These are phyloP conservation scores for Lypha dubia DNA, from an alignment of 2,888 invertebrate genomes.

Conservation along the genomic window DNA sequence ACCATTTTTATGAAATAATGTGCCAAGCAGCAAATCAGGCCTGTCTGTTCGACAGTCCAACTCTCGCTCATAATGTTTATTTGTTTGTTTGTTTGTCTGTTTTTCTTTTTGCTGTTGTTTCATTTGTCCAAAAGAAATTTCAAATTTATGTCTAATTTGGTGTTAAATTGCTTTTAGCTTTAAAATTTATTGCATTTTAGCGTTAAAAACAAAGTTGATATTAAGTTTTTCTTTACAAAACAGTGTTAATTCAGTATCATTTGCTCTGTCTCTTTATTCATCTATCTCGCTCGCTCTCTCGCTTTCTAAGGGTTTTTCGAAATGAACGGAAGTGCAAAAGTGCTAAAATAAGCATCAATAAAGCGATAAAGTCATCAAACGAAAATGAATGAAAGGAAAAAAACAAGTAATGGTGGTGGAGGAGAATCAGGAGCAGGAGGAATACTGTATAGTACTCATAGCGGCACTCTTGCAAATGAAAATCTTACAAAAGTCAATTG, in stretches of 20 bases:
- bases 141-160: constrained; percentile 62
- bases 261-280: no score
- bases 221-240: not conserved
- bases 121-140: constrained; percentile 9
- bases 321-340: not conserved
- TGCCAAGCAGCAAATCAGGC: not conserved
- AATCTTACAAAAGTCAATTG: constrained; percentile 43
- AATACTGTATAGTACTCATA: not conserved
- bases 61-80: not conserved
- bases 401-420: not conserved
- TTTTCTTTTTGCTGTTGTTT: not conserved
- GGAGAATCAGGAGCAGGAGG: not conserved
- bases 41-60: not conserved
- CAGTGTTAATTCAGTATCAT: not conserved
- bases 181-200: constrained; percentile 57
- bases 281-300: no score
- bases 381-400: not conserved
- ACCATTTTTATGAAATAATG: constrained; percentile 11
- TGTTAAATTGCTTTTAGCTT: constrained; percentile 57
- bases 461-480: constrained; percentile 9
- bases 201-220: constrained; percentile 1
- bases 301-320: not conserved
- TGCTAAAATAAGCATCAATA: constrained; percentile 47
- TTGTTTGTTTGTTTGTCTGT: not conserved
- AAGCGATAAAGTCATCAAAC: constrained; percentile 46